Evolutionary conservation across 2,797 vertebrate species (phyloP), one percentile per base, ranked within the genome.

Genomic region (Rhabdomys pumilio): DNA sequence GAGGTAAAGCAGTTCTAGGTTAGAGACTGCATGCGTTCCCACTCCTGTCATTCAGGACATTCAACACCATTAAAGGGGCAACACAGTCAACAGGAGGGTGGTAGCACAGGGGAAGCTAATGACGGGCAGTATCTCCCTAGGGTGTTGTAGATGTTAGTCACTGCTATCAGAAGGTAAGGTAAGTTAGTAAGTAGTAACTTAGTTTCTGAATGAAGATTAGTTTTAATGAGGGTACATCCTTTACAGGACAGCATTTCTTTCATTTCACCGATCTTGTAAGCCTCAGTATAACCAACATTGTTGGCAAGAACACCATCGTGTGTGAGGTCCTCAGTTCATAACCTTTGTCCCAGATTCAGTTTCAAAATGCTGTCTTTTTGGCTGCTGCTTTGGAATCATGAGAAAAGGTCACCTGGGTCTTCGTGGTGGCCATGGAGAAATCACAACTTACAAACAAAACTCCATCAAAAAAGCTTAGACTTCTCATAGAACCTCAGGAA

Each of bases 311-410:
- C 4, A 72, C 22, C 53, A 47, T 8, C 9, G 7, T 29, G 76
- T 5, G 9, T 31, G 79, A 69, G 47, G 53, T 12, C 67, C 38
- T 47, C 34, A 15, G 59, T 44, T 77, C 38, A 53, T 76, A 83
- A 91, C 50, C 55, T 26, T 59, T 80, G 59, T 81, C 26, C 31
- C 17, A 3, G 19, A 69, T 94, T 95, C 79, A 67, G 8, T 83
- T 96, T 95, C 94, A 83, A 95, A 95, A 72, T 12, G 34, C 34
- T 24, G 13, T 38, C 89, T 97, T 63, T 72, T 96, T 97, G 91
- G 90, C 61, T 80, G 82, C 63, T 69, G 55, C 72, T 97, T 91
- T 69, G 63, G 86, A 97, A 83, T 47, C 22, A 41, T 6, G 41
- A 82, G 88, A 61, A 67, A 92, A 93, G 29, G 19, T 92, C 87